Evolutionary conservation across 1,140 invertebrate species (phyloP), one percentile per base, ranked within the genome.

Genomic region (Thaumetopoea pityocampa): DNA sequence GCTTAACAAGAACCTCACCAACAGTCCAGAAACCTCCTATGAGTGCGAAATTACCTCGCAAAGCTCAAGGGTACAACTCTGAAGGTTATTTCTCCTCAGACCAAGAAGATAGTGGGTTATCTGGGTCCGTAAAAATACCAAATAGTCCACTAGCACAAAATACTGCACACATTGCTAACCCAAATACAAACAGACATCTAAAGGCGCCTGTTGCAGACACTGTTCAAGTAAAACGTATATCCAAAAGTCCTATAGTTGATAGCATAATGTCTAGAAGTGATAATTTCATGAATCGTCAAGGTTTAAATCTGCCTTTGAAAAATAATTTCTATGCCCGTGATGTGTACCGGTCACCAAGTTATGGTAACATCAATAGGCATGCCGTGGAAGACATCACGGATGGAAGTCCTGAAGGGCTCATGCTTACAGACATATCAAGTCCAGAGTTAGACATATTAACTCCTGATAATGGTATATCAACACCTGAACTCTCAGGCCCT

Each of bases 61-160:
- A 90, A 60, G 85, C 88, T 22, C 85, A 87, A 57, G 89, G 88
- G 37, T 90, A 89, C 60, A 89, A 91, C 67, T 91, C 89, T 1
- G 90, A 92, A 66, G 90, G 90, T 5, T 91, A 91, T 51, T 90
- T 90, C 65, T 91, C 89, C 5, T 90, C 88, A 3, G 90, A 90
- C 56, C 89, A 90, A 66, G 87, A 90, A 59, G 89, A 90, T 56
- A 87, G 68, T 50, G 65, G 68, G 26, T 49, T 77, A 3, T 80
- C 68, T 20, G 73, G 70, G 10, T 85, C 62, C 15, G 55, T 72
- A 18, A 87, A 76, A 51, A 53, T 69, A 1, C 52, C 64, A 14
- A 74, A 62, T 15, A 82, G 71, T 58, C 72, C 76, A 3, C 20
- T 79, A 51, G 56, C 78, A 28, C 74, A 78, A 59, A 73, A 46